phyloP scores from a whole-genome alignment of 2,797 vertebrate species.

The Mus minutoides region DNA sequence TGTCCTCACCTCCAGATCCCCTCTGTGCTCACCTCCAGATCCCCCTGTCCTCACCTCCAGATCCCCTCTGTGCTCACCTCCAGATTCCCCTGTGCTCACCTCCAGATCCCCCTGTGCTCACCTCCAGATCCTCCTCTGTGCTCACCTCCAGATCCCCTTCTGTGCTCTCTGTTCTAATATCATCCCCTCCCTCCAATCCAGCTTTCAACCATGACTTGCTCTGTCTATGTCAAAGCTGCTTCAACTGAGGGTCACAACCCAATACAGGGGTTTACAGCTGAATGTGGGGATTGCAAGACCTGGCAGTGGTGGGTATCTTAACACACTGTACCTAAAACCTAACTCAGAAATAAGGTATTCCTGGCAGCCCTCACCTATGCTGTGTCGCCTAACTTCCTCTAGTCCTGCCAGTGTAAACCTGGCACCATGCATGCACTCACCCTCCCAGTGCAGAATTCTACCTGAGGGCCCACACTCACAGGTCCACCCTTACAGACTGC shows the following conservation, averaged over 20 bases:
- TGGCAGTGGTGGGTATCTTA: not conserved
- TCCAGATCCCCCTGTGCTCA: no score
- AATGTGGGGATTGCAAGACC: not conserved
- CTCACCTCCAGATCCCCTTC: no score
- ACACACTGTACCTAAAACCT: not conserved
- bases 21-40: no score
- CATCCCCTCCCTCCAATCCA: not conserved
- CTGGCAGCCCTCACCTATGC: not conserved
- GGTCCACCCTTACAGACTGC: no score
- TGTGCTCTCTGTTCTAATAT: not conserved
- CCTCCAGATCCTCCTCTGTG: no score
- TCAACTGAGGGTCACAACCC: not conserved
- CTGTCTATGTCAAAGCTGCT: not conserved
- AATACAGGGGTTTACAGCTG: not conserved
- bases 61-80: no score
- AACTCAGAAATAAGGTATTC: not conserved
- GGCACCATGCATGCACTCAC: not conserved
- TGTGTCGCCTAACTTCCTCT: not conserved
- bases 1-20: no score
- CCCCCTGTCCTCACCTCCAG: no score
- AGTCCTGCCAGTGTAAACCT: not conserved
- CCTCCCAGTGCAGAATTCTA: not conserved
- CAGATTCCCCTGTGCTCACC: no score
- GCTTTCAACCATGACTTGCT: not conserved
- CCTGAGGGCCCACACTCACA: accelerated